Evolutionary conservation across 2,797 vertebrate genomes (phyloP).

Genomic region (Eutrigla gurnardus): DNA sequence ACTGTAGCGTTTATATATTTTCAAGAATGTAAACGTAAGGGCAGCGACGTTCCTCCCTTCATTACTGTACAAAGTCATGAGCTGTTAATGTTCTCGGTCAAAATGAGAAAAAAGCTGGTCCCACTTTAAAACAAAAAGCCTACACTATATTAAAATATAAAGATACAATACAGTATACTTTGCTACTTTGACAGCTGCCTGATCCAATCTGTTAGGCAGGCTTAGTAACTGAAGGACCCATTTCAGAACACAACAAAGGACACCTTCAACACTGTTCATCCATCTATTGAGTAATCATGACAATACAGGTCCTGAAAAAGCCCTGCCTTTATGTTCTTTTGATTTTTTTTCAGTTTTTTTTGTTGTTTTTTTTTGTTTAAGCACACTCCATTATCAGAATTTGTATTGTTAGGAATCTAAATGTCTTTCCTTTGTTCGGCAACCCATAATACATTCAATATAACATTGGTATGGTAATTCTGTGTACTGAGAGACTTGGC

Average conservation of each 20-base stretch:
- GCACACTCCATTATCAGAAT: conserved; percentile 69
- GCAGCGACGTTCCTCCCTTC: conserved; percentile 67
- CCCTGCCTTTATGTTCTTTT: conserved; percentile 62
- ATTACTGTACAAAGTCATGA: conserved; percentile 67
- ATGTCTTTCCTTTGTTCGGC: conserved; percentile 72
- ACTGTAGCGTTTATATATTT: conserved; percentile 59
- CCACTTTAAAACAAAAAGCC: conserved; percentile 74
- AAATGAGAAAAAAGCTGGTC: conserved; percentile 76
- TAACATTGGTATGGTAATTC: conserved; percentile 89
- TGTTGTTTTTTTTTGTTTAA: conserved; percentile 42
- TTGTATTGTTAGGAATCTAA: conserved; percentile 74
- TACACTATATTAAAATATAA: conserved; percentile 79
- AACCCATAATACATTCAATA: conserved; percentile 85
- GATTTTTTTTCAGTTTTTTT: conserved; percentile 25
- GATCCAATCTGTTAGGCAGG: conserved; percentile 70
- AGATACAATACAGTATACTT: conserved; percentile 76
- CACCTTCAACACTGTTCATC: conserved; percentile 76
- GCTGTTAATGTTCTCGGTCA: conserved; percentile 61
- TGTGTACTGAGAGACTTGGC: conserved; percentile 81
- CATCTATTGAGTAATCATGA: conserved; percentile 70
- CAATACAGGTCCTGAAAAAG: conserved; percentile 61
- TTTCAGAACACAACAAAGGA: conserved; percentile 78
- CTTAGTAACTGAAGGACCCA: conserved; percentile 66
- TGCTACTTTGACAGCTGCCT: conserved; percentile 80
- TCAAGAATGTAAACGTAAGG: conserved; percentile 72